Conservation (phyloP, 2,888 invertebrate genomes). For the Odontocerum albicorne region DNA sequence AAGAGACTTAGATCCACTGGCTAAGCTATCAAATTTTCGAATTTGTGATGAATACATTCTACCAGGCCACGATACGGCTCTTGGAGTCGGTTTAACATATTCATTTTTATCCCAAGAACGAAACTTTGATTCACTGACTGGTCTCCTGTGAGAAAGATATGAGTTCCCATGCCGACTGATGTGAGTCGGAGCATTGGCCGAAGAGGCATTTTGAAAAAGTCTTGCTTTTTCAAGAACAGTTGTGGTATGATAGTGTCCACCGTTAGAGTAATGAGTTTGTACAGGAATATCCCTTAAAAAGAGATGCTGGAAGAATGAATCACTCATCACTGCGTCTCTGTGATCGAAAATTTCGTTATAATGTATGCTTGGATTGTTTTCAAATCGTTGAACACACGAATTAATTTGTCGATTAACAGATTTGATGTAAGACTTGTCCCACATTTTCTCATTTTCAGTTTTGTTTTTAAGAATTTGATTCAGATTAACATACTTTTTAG, state of each 20-base stretch:
- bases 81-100: conserved; percentile 60
- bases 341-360: conserved; percentile 58
- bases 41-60: conserved; percentile 55
- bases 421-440: conserved; percentile 16
- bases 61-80: conserved; percentile 62
- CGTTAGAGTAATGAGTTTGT: conserved; percentile 38
- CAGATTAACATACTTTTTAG: conserved; percentile 12
- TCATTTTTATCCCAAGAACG: conserved; percentile 62
- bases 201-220: conserved; percentile 63
- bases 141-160: conserved; percentile 68
- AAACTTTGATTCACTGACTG: conserved; percentile 73
- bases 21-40: conserved; percentile 55
- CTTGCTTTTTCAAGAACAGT: conserved; percentile 70
- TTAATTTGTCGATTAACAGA: conserved; percentile 27
- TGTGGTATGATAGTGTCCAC: conserved; percentile 50
- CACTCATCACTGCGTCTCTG: conserved; percentile 60
- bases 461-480: conserved; percentile 18
- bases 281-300: conserved; percentile 60
- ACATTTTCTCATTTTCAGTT: conserved; percentile 5
- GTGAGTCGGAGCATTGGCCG: conserved; percentile 56
- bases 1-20: conserved; percentile 48
- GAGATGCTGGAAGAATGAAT: conserved; percentile 72
- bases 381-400: conserved; percentile 29
- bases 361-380: conserved; percentile 36
- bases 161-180: conserved; percentile 60